Evolutionary conservation across 2,113 vertebrate species (phyloP).

Genomic region (Turdus rufiventris): DNA sequence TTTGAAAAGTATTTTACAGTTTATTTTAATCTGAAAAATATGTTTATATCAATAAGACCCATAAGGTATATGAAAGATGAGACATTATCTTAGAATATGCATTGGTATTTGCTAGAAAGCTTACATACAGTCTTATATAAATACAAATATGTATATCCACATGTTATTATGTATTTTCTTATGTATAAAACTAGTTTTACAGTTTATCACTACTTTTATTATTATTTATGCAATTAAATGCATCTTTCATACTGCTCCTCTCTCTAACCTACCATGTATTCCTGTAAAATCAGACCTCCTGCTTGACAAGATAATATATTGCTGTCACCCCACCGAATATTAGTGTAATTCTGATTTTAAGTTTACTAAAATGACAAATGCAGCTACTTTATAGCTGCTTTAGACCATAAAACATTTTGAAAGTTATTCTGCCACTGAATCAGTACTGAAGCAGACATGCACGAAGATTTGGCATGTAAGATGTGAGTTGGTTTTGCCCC

Average conservation of each 20-base stretch:
- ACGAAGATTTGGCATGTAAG: slow-evolving; percentile 45
- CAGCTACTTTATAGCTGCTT: slow-evolving; percentile 69
- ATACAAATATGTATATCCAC: slow-evolving; percentile 44
- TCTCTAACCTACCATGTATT: neutral
- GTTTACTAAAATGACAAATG: slow-evolving; percentile 66
- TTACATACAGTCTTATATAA: neutral
- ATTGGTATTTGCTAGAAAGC: neutral
- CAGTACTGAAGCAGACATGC: slow-evolving; percentile 46
- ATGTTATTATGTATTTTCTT: slow-evolving; percentile 39
- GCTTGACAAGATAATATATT: slow-evolving; percentile 70
- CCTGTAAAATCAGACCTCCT: slow-evolving; percentile 58
- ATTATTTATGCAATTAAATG: slow-evolving; percentile 32
- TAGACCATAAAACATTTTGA: slow-evolving; percentile 70
- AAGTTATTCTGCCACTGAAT: slow-evolving; percentile 69
- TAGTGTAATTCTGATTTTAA: slow-evolving; percentile 74
- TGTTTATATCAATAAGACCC: neutral
- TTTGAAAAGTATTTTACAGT: neutral
- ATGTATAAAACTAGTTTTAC: neutral
- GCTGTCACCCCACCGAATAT: slow-evolving; percentile 61
- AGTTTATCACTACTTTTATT: slow-evolving; percentile 21
- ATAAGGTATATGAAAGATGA: neutral
- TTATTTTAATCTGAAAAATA: slow-evolving; percentile 40
- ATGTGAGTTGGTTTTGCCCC: slow-evolving; percentile 27
- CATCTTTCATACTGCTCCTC: neutral
- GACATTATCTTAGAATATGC: neutral